Conservation (phyloP, 2,797 vertebrate genomes). For the Sebastes alutus region DNA sequence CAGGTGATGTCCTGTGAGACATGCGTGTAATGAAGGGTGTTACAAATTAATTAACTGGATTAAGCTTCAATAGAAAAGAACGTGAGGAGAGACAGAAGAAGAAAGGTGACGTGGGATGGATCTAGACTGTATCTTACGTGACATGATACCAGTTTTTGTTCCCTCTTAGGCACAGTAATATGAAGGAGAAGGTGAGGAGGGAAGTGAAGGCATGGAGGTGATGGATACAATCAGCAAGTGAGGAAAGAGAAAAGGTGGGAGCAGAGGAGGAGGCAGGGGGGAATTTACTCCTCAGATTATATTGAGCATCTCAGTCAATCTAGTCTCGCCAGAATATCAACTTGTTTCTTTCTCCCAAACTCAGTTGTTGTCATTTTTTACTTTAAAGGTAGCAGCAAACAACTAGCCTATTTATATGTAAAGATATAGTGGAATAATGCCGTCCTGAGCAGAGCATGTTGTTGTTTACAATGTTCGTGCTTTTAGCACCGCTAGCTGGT, state of each 20-base stretch:
- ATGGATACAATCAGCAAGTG: conserved; percentile 14
- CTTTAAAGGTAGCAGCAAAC: too few relatives aligned
- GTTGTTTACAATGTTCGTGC: too few relatives aligned
- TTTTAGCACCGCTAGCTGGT: too few relatives aligned
- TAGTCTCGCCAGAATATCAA: background rate
- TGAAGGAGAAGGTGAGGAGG: background rate
- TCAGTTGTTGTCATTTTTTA: too few relatives aligned
- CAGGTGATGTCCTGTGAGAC: background rate
- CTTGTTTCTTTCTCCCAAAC: too few relatives aligned
- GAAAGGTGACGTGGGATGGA: background rate
- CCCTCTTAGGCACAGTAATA: background rate
- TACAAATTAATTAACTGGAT: background rate
- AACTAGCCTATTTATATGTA: too few relatives aligned
- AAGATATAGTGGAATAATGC: too few relatives aligned
- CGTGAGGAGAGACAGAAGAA: background rate
- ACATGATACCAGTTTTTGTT: background rate
- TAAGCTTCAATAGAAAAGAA: background rate
- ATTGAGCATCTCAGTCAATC: background rate
- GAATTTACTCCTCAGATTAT: background rate
- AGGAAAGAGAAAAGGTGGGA: background rate
- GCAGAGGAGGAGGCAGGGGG: background rate
- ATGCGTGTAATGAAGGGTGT: background rate
- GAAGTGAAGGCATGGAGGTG: background rate
- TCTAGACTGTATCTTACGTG: background rate
- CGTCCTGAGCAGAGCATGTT: too few relatives aligned